Base-by-base conservation (phyloP, 2,797 vertebrate species). In the Fistularia commersonii region DNA sequence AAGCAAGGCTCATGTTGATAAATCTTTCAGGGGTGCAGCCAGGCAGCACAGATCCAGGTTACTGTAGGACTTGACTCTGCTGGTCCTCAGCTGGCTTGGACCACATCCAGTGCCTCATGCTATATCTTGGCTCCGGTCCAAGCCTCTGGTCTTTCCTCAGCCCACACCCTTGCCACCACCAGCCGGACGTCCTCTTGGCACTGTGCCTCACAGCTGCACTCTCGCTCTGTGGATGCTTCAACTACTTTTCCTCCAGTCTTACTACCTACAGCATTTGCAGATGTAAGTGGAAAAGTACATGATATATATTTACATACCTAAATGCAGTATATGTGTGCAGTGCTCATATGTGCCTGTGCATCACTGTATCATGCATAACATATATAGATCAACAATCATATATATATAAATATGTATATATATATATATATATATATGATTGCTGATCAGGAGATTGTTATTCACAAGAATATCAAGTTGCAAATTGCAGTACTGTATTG, bases 51-150 rank as follows among this genome's bases (percentile, higher is more conserved):
- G 81, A 78, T 83, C 79, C 76, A 69, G 73, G 75, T 87, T 88
- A 73, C 46, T 63, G 62, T 64, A 79, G 57, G 72, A 84, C 80
- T 85, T 87, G 79, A 87, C 82, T 87, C 50, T 57, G 61, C 54
- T 81, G 60, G 74, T 83, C 66, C 63, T 68, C 80, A 85, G 82
- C 84, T 88, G 77, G 71, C 71, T 76, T 91, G 89, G 88, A 88
- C 15, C 23, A 33, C 46, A 32, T 86, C 90, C 89, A 90, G 78
- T 76, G 61, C 64, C 68, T 87, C 76, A 84, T 86, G 70, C 81
- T 88, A 83, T 87, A 77, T 75, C 38, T 77, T 87, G 88, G 85
- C 87, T n/a, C 3, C 1, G 39, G n/a, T 82, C 87, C 88, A 81
- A 74, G 54, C 41, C 52, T 77, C 71, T 64, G 63, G 76, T 67